Conservation (phyloP, 2,888 invertebrate genomes). For the Sarcophaga caerulescens region DNA sequence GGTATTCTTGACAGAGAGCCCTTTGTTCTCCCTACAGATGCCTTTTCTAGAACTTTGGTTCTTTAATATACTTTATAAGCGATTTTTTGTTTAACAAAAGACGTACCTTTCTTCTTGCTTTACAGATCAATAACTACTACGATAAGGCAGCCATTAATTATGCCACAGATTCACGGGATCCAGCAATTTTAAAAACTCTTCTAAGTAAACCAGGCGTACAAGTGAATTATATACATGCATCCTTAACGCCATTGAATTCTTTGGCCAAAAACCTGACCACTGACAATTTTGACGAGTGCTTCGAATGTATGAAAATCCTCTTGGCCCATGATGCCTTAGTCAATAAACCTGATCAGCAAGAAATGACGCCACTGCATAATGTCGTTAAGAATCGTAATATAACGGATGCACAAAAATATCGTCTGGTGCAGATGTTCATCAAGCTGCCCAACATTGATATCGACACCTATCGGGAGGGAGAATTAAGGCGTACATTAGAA, state of each 20-base stretch:
- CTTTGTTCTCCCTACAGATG: too few species aligned
- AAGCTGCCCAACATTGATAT: slow-evolving; percentile 74
- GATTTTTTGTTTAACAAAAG: background rate
- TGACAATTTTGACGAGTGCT: slow-evolving; percentile 74
- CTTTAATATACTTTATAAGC: too few species aligned
- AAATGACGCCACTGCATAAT: slow-evolving; percentile 77
- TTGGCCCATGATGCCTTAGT: slow-evolving; percentile 77
- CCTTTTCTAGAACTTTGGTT: too few species aligned
- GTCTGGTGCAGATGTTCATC: slow-evolving; percentile 75
- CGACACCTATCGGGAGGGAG: slow-evolving; percentile 79
- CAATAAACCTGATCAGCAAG: slow-evolving; percentile 77
- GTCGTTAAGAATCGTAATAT: slow-evolving; percentile 76
- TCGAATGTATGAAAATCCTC: slow-evolving; percentile 75
- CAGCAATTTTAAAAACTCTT: slow-evolving; percentile 74
- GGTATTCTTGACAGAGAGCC: too few species aligned
- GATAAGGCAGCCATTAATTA: slow-evolving; percentile 78
- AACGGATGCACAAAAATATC: slow-evolving; percentile 67
- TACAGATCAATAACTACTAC: slow-evolving; percentile 74
- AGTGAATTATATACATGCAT: slow-evolving; percentile 74
- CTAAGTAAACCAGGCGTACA: slow-evolving; percentile 71
- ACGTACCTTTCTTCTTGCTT: background rate
- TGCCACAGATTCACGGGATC: slow-evolving; percentile 78
- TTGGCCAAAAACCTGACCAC: slow-evolving; percentile 76
- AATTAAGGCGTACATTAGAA: slow-evolving; percentile 75
- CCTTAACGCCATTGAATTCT: slow-evolving; percentile 77